Evolutionary conservation across 2,888 invertebrate genomes (phyloP), one percentile per base, ranked within the genome.

Genomic region (Conus canariensis): DNA sequence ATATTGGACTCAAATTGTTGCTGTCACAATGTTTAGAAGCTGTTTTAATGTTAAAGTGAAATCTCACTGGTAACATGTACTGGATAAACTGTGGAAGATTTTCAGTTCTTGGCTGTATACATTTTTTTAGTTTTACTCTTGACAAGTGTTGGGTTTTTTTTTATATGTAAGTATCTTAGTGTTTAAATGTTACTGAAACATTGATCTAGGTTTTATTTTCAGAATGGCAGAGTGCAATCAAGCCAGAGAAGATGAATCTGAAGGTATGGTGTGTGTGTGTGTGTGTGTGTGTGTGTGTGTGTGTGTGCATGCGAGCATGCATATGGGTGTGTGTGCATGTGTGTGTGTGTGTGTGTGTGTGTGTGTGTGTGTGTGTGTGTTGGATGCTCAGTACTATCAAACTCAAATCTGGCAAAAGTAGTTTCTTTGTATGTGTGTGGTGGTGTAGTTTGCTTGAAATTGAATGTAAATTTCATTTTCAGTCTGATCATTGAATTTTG

Each of bases 171-270:
- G 64, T 16, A 64, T 64, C 16, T 64, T 14, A 16, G 1, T 64
- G 64, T 14, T 64, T 64, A 7, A 16, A 64, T 16, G 70, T 70
- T 16, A 22, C 25, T 30, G 25, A 30, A 80, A 30, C 14, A 12
- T 45, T 80, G 74, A 74, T 80, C 19, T 80, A 45, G 9, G 30
- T 45, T 90, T 10, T 83, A 30, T 85, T 82, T 90, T 16, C 90
- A 92, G 92, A 90, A 90, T 92, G 89, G 90, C 92, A 16, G 92
- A 91, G 10, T 83, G 89, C 45, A 25, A 19, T 25, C 87, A 85
- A 67, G 86, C 60, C 25, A 88, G 90, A n/a, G 88, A 85, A 58
- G 90, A 88, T 6, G 88, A 90, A 30, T 30, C 45, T 64, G 85
- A 91, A 85, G 89, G 89, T 89, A 85, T 86, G n/a, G n/a, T n/a